Percentiles rank a stretch among this genome's conserved stretches.
These are phyloP conservation scores for Salvelinus fontinalis DNA, from an alignment of 2,113 vertebrate species.

Conservation along the genomic window DNA sequence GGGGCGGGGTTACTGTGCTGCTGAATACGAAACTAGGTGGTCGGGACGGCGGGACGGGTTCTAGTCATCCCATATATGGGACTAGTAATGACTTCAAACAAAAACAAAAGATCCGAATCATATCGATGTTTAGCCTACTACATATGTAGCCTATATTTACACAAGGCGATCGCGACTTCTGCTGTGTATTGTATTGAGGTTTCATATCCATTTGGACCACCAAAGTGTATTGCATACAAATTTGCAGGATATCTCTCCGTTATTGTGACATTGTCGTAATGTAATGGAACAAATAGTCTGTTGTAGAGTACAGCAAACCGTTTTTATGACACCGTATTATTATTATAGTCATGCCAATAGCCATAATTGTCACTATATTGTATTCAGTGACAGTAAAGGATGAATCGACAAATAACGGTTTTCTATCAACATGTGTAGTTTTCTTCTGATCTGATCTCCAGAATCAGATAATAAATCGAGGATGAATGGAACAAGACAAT, in stretches of 20 bases:
- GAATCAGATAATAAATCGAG: neutral
- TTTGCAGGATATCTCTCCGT: neutral
- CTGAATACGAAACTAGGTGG: neutral
- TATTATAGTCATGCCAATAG: neutral
- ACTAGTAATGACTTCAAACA: neutral
- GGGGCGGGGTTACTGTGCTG: neutral
- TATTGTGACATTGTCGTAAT: neutral
- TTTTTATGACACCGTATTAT: neutral
- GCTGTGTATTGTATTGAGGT: neutral
- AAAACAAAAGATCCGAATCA: neutral
- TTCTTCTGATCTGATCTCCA: neutral
- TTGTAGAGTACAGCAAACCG: neutral
- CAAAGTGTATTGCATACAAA: neutral
- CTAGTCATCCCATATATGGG: neutral
- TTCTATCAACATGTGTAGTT: constrained; percentile 6
- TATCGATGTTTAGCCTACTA: neutral
- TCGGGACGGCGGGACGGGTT: too few species aligned
- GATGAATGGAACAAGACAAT: neutral
- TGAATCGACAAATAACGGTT: neutral
- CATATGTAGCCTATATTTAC: too few species aligned
- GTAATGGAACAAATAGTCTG: neutral
- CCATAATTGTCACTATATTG: too few species aligned
- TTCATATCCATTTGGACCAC: neutral
- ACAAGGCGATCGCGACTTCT: neutral
- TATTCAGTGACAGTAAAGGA: neutral